Evolutionary conservation across 2,888 invertebrate species (phyloP), one percentile per base, ranked within the genome.

Genomic region (Apodemia mormo): DNA sequence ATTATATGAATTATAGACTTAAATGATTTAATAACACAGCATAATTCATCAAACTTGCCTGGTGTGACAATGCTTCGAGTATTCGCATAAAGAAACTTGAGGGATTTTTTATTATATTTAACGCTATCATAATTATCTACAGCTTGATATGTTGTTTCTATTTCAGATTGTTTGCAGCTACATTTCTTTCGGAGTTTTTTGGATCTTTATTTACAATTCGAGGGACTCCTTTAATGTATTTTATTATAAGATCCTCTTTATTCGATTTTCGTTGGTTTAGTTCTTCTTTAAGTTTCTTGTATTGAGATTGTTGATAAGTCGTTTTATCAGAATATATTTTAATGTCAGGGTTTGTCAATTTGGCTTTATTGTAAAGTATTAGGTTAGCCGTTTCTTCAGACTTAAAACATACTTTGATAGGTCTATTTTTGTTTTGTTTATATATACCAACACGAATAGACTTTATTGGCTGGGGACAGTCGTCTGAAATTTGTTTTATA

Each of bases 221-320:
- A 43, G 68, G 52, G 0, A 40, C n/a, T 10, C 68, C 52, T 14
- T 49, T 68, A 8, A 65, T 65, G n/a, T 65, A 68, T 65, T 68
- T 52, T 12, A 68, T 65, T 7, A 30, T 49, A 37, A 68, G 10
- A 68, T 68, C 49, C 49, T 68, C 68, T 2, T 65, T 64, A 65
- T 68, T 68, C 37, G 49, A 4, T 40, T 14, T 49, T n/a, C 68
- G 68, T n/a, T 52, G 61, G 2, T 6, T 33, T 2, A 68, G 52
- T 37, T 68, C 65, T 33, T 68, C 22, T 65, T 66, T 66, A 30
- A 49, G 52, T 14, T 66, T 66, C 30, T 5, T 6, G n/a, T 12
- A 66, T 14, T n/a, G n/a, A n/a, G 29, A 6, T 14, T 66, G 52
- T 52, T 66, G 52, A 4, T 30, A n/a, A 12, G 30, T 14, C 9